Evolutionary conservation across 1,140 invertebrate genomes (phyloP), one percentile per base, ranked within the genome.

Genomic region (Drosophila sp.): DNA sequence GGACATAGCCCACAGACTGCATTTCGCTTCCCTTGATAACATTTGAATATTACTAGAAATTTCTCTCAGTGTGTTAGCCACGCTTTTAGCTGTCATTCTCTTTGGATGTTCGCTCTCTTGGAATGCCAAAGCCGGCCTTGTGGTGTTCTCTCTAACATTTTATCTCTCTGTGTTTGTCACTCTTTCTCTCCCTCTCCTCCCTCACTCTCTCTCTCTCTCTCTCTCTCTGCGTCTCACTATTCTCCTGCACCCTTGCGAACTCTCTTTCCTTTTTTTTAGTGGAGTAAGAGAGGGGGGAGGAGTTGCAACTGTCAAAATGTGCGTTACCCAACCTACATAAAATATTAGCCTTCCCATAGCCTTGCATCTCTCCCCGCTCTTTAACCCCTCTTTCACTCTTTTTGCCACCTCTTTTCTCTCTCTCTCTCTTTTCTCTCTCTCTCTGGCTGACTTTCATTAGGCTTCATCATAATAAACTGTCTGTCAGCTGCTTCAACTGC

Each of bases 381-480:
- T 35, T 17, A 29, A 33, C 54, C 17, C 35, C 8, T 6, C 30
- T 0, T 30, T 2, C 0, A 30, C 35, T 10, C 35, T 38, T 38
- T 38, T 29, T 5, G 5, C 4, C 30, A 4, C 11, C 40, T 33
- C 27, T n/a, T 32, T 29, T 25, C 41, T 23, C 23, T 33, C 30
- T 44, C 7, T 4, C 38, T 2, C 25, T 2, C 27, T 23, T 33
- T 27, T 44, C 7, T 4, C 38, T 2, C 25, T 2, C 27, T 23
- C 30, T 44, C 58, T 74, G 32, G 10, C 35, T 33, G 44, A 50
- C 27, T 40, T 35, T 30, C 40, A 56, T 66, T 32, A 47, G 62
- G 72, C 71, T 68, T 69, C 73, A 76, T 69, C 73, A 76, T 62
- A 74, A 76, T 73, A 76, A 76, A 67, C 63, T 58, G 40, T 62